Evolutionary conservation across 37 sponge, comb jelly and placozoan genomes (phyloP).

Genomic region (Halisarca cf. caerulea): DNA sequence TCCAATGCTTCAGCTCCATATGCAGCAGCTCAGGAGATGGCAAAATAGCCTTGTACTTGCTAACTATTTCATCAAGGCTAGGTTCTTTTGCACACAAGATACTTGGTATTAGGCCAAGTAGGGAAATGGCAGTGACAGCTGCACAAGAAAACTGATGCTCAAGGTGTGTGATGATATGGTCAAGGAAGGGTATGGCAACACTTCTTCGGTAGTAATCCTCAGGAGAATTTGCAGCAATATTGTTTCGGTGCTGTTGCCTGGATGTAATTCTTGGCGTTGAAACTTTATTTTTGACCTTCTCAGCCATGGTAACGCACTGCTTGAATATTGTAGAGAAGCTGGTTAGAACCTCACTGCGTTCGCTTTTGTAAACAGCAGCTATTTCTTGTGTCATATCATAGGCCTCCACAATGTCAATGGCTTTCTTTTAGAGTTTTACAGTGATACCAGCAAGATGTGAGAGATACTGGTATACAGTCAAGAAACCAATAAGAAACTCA

Average conservation of each 20-base stretch:
- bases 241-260: conserved; percentile 50
- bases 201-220: conserved; percentile 34
- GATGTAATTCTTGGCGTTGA: conserved; percentile 43
- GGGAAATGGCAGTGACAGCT: conserved; percentile 17
- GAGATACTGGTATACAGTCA: conserved; percentile 23
- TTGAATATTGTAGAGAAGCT: conserved; percentile 41
- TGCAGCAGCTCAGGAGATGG: conserved; percentile 48
- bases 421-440: conserved; percentile 43
- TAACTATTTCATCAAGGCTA: not conserved
- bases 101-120: conserved; percentile 25
- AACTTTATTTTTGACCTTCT: conserved; percentile 10
- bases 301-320: conserved; percentile 33
- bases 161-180: conserved; percentile 25
- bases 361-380: conserved; percentile 10
- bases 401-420: conserved; percentile 53
- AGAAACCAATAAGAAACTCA: conserved; percentile 20
- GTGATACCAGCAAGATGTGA: conserved; percentile 43
- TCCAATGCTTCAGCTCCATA: conserved; percentile 39
- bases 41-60: conserved; percentile 16
- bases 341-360: conserved; percentile 26
- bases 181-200: conserved; percentile 53
- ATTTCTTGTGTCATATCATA: conserved; percentile 39
- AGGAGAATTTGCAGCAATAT: conserved; percentile 27
- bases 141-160: conserved; percentile 22
- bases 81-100: not conserved